These are phyloP conservation scores for Leptopterna dolabrata DNA, from an alignment of 2,888 invertebrate genomes.

Conservation along the genomic window DNA sequence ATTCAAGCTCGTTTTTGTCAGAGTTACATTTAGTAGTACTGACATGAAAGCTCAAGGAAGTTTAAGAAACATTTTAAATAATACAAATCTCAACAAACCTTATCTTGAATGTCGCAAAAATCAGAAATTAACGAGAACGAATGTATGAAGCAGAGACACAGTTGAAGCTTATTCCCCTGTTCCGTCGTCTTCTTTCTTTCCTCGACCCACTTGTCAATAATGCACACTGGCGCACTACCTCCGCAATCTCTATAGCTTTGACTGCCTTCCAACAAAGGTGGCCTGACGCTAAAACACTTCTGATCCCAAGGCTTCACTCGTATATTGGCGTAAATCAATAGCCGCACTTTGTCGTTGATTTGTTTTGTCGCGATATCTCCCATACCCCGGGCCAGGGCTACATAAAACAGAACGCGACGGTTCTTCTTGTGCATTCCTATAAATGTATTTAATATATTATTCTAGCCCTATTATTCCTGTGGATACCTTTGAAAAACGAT, in stretches of 20 bases:
- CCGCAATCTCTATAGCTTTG: conserved; percentile 45
- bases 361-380: not conserved
- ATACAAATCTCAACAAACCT: no score
- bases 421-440: no score
- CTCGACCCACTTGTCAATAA: conserved; percentile 37
- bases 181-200: not conserved
- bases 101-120: no score
- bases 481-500: no score
- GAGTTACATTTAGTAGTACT: no score
- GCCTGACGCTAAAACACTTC: not conserved
- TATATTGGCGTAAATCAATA: not conserved
- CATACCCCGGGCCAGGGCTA: no score
- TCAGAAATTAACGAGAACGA: not conserved
- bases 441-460: no score
- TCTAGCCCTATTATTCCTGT: no score
- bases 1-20: no score
- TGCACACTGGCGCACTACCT: conserved; percentile 49
- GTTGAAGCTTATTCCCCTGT: not conserved
- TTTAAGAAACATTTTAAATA: no score
- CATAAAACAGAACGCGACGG: no score
- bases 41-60: no score
- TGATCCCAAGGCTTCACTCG: not conserved
- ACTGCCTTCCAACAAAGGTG: not conserved
- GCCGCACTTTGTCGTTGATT: not conserved
- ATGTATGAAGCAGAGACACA: not conserved